Evolutionary conservation across 2,888 invertebrate genomes (phyloP), one percentile per base, ranked within the genome.

Genomic region (Drosophila meridionalis): DNA sequence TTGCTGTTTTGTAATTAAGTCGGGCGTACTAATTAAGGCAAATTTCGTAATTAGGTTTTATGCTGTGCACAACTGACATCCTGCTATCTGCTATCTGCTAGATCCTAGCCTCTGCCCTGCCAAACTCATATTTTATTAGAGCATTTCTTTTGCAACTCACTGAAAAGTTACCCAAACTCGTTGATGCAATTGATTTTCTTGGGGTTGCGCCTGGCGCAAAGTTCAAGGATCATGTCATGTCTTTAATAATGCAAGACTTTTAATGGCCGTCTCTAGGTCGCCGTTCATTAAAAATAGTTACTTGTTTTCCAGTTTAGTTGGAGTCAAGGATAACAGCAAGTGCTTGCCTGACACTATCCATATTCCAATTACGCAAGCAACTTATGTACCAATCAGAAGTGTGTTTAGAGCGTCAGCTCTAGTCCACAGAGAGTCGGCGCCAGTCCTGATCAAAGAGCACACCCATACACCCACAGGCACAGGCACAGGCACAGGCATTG

Each of bases 1-100:
- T 83, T 42, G 66, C 69, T 57, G 79, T 75, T 75, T 77, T 76
- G 71, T 83, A 85, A 84, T 84, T 88, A 88, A 85, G 80, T 82
- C 69, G 71, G 70, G 83, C 69, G 70, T 42, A 73, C 82, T 82
- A 89, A 89, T 87, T 84, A 80, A 79, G 67, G 72, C 77, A 80
- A 69, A 84, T 70, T 77, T 57, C 59, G 69, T 80, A 89, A 89
- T 89, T 77, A 77, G 82, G 69, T 79, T 84, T 74, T 71, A 71
- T 69, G 65, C 61, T 71, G 43, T 50, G 59, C 38, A 57, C 67
- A 78, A 55, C 70, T 65, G 69, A 55, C 60, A 62, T 4, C 34
- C 50, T 14, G 42, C 52, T 57, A 62, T 6, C 34, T 14, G 43
- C 11, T 26, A 7, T 36, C 20, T 28, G 42, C 26, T 8, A 0